Base-by-base conservation (phyloP, 2,888 invertebrate species). In the Acronicta aceris region DNA sequence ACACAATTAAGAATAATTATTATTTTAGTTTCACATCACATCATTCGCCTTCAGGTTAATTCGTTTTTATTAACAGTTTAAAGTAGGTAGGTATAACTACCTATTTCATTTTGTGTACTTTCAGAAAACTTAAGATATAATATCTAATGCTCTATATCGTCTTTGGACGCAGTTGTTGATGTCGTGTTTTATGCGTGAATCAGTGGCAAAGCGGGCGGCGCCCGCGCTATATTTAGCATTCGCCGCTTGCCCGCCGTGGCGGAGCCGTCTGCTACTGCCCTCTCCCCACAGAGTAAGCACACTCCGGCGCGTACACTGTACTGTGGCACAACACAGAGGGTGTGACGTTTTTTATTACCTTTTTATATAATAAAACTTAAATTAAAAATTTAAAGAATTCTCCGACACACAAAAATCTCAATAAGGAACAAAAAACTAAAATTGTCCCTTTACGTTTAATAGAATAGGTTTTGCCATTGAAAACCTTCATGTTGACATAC, bases 141-240 rank as follows among this genome's bases (percentile, higher is more conserved):
- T 12, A 12, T 10, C 5, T 10, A 5, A 1, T 33, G 45, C 17
- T 52, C 25, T n/a, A 47, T 27, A 38, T 61, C 25, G 60, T 47
- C 17, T 59, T 53, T 30, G 55, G 45, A 42, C 50, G 9, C 43
- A 58, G 59, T 55, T n/a, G 48, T 38, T 58, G 54, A 41, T 59
- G 60, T 45, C 59, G 59, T 58, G 65, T 49, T n/a, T n/a, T 55
- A 49, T 62, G 78, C 50, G 74, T 81, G 81, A 81, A 70, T 81
- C 82, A 81, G 68, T 65, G 67, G 65, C 78, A 65, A 61, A 65
- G 65, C 79, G 71, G 69, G 70, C 69, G 71, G 71, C 69, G 79
- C 64, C 78, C 70, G 58, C 55, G 76, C 76, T 82, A 82, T 80
- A 82, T 82, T 81, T 82, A 82, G 82, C 71, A 43, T 46, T 47